Conservation (phyloP, 2,888 invertebrate genomes). For the Campoplex nolae region DNA sequence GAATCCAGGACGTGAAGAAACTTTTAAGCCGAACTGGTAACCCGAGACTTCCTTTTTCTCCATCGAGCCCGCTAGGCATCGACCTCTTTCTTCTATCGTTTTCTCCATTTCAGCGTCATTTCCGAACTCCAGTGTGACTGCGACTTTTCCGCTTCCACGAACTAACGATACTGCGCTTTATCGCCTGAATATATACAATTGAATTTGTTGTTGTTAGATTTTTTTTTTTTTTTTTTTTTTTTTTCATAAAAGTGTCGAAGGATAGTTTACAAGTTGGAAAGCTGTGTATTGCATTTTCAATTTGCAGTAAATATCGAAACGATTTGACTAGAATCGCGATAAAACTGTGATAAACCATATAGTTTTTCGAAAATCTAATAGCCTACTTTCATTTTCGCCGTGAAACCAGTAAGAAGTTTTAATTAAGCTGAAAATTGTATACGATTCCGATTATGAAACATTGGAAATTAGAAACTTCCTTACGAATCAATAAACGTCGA, state of each 20-base stretch:
- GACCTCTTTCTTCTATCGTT: constrained; percentile 38
- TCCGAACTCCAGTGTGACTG: constrained; percentile 36
- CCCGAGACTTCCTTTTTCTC: constrained; percentile 27
- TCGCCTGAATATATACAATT: neutral
- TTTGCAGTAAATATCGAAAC: neutral
- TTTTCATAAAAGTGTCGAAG: neutral
- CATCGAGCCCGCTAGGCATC: constrained; percentile 44
- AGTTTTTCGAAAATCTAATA: neutral
- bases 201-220: neutral
- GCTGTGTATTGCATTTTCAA: neutral
- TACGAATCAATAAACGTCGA: neutral
- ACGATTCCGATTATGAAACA: neutral
- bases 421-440: neutral
- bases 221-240: constrained; percentile 1
- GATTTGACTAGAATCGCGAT: neutral
- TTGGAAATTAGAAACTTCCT: neutral
- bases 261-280: neutral
- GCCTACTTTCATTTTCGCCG: neutral
- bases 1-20: constrained; percentile 63
- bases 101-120: constrained; percentile 40
- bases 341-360: neutral
- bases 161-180: neutral
- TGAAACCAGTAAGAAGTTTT: neutral
- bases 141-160: constrained; percentile 33
- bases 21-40: constrained; percentile 60